Conservation (phyloP, 2,113 vertebrate species). For the Meles meles region DNA sequence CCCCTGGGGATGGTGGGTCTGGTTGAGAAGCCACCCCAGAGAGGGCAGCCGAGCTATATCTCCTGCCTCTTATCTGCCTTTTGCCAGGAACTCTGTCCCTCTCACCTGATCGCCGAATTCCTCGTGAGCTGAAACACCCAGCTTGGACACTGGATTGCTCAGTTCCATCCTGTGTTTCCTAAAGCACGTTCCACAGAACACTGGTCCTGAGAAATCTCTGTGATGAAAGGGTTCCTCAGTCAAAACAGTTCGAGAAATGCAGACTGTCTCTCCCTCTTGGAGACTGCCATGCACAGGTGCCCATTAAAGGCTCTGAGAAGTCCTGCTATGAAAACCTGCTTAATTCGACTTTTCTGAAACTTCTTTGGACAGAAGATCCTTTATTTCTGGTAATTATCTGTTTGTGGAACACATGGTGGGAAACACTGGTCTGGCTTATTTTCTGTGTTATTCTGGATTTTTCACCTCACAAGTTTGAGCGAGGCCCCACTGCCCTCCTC, state of each 20-base stretch:
- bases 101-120: neutral
- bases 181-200: neutral
- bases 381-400: neutral
- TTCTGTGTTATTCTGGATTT: neutral
- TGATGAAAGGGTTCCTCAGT: neutral
- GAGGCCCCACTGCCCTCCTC: too few relatives aligned
- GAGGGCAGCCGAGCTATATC: neutral
- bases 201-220: neutral
- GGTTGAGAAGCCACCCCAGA: neutral
- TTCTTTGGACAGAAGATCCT: neutral
- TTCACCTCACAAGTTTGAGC: neutral
- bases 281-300: neutral
- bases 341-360: neutral
- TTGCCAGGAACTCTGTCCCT: neutral
- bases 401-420: neutral
- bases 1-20: too few relatives aligned
- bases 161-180: neutral
- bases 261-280: neutral
- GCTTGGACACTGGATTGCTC: neutral
- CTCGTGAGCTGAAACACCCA: neutral
- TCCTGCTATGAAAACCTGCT: neutral
- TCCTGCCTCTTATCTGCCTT: neutral
- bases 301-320: neutral
- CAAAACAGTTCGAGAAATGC: neutral
- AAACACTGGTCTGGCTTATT: neutral